A percentile compares a stretch with the other conserved stretches of the same genome.
These are phyloP conservation scores for Subacronicta megacephala DNA, from an alignment of 2,888 invertebrate species.

Conservation along the genomic window DNA sequence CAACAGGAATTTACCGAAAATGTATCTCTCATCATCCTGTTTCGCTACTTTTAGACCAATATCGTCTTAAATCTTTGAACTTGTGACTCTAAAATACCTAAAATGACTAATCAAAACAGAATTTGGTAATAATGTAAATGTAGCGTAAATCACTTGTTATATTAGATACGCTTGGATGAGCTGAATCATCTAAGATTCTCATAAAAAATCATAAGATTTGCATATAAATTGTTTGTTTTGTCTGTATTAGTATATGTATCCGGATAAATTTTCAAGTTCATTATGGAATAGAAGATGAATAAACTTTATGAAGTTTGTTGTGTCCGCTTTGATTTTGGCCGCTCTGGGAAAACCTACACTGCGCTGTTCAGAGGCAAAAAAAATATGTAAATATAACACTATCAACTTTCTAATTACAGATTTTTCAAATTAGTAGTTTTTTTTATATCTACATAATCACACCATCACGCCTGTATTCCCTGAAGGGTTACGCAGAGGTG, in stretches of 20 bases:
- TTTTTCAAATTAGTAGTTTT: too few species aligned
- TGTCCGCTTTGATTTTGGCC: not conserved
- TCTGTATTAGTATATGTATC: not conserved
- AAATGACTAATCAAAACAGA: not conserved
- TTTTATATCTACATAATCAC: too few species aligned
- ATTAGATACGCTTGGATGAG: not conserved
- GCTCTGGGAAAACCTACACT: not conserved
- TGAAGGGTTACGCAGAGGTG: too few species aligned
- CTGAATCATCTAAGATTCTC: not conserved
- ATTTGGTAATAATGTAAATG: not conserved
- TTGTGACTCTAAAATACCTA: not conserved
- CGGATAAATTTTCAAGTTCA: not conserved
- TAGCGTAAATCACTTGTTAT: not conserved
- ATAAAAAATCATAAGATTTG: not conserved
- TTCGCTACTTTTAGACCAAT: not conserved
- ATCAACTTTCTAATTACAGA: too few species aligned
- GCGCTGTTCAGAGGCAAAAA: too few species aligned
- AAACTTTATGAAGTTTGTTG: not conserved
- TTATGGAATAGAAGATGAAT: not conserved
- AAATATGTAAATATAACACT: too few species aligned
- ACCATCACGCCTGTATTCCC: too few species aligned
- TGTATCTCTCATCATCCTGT: not conserved
- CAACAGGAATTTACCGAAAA: too few species aligned
- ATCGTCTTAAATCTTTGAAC: not conserved
- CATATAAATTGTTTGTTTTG: constrained; percentile 1